Evolutionary conservation across 1,140 invertebrate species (phyloP), one percentile per base, ranked within the genome.

Genomic region (Panagrolaimus sp.): DNA sequence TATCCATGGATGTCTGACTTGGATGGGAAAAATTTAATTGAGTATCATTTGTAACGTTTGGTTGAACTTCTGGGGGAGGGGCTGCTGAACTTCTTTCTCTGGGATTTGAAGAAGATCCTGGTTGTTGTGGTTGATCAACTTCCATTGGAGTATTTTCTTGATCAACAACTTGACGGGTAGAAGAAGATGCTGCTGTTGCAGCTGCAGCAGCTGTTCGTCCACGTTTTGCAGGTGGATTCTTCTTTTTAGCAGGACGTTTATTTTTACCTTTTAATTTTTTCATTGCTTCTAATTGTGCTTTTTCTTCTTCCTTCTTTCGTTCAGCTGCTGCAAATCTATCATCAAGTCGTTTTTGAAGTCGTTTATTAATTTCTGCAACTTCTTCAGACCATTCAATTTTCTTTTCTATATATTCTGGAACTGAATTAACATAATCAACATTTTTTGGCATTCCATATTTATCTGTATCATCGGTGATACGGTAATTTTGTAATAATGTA

Each of bases 231-330:
- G 51, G 51, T 5, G 51, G 51, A 27, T 27, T 27, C 13, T 20
- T 20, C 51, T 57, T 57, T 27, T 57, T 57, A 11, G 20, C 27
- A 2, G 20, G 20, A 16, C 51, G 51, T 27, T 57, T 57, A 38
- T 38, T 38, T 16, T 57, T 57, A 5, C 20, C 51, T 25, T 27
- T 20, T 5, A 27, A 20, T 25, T 11, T 16, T 27, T 57, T 57
- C 20, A 27, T 11, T 11, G 51, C 51, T 57, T 57, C 51, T 11
- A 25, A 11, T 27, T 57, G 14, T n/a, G 20, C 27, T 27, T 57
- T 57, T 20, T 57, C 51, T 25, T 57, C 51, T 57, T 57, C 51
- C n/a, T 57, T 57, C 20, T 25, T 20, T 9, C 51, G 51, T 57
- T 57, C 51, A 11, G 20, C 20, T n/a, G 20, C 51, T 5, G 20